Evolutionary conservation across 2,888 invertebrate genomes (phyloP).

Genomic region (Brachycybe producta): DNA sequence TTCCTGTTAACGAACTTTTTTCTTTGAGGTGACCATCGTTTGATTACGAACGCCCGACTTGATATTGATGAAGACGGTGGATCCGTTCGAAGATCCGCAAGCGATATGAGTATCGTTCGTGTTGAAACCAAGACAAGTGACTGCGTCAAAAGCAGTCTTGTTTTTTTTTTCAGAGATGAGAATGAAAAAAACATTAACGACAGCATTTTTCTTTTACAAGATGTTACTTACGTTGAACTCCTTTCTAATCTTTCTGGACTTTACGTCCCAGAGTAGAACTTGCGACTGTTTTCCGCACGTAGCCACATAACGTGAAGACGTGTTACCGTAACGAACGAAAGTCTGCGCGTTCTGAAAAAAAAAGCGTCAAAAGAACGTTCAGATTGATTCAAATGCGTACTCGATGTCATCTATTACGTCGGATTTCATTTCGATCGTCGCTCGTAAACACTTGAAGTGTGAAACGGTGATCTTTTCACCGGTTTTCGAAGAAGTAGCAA

Average conservation of each 20-base stretch:
- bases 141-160: constrained; percentile 5
- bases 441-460: neutral
- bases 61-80: constrained; percentile 33
- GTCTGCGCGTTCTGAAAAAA: constrained; percentile 12
- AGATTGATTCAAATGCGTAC: neutral
- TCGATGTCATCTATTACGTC: neutral
- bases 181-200: neutral
- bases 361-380: neutral
- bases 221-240: constrained; percentile 3
- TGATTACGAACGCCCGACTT: constrained; percentile 29
- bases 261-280: constrained; percentile 16
- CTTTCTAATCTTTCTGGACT: constrained; percentile 12
- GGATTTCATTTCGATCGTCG: neutral
- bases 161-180: too few relatives aligned
- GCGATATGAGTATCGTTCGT: constrained; percentile 32
- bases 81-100: constrained; percentile 31
- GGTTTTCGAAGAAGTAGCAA: constrained; percentile 14
- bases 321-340: constrained; percentile 10
- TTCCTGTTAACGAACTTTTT: too few relatives aligned
- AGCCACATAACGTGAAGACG: constrained; percentile 8
- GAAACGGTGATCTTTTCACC: constrained; percentile 9
- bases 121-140: constrained; percentile 31
- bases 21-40: constrained; percentile 27
- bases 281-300: constrained; percentile 9
- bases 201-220: neutral